Conservation (phyloP, 2,113 vertebrate genomes). For the Canis aureus region DNA sequence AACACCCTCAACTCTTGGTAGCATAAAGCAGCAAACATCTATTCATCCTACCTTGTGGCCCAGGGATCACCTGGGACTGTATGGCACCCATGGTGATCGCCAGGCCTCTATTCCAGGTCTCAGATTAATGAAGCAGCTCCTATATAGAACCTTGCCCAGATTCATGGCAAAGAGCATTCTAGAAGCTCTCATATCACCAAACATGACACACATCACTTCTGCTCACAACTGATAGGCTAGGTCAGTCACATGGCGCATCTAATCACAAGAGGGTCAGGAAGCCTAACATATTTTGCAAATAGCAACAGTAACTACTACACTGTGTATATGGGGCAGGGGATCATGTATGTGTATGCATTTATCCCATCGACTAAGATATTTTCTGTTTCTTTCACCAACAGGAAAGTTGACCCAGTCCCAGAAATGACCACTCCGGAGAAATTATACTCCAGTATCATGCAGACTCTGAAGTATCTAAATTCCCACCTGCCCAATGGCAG, state of each 20-base stretch:
- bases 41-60: background rate
- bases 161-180: background rate
- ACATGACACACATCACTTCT: background rate
- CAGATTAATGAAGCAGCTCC: background rate
- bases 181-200: background rate
- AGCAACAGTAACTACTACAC: background rate
- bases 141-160: background rate
- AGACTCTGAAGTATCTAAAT: conserved; percentile 83
- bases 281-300: background rate
- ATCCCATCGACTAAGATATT: background rate
- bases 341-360: background rate
- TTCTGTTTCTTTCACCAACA: conserved; percentile 67
- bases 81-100: too few relatives aligned
- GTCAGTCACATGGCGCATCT: background rate
- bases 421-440: conserved; percentile 88
- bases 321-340: background rate
- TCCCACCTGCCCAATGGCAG: conserved; percentile 85
- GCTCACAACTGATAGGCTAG: background rate
- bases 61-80: background rate
- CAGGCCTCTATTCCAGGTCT: background rate
- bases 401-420: conserved; percentile 81
- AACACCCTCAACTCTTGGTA: background rate
- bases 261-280: background rate
- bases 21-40: background rate
- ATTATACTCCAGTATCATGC: conserved; percentile 81